A percentile compares a stretch with the other conserved stretches of the same genome.
These are phyloP conservation scores for Ephialtes manifestator DNA, from an alignment of 2,888 invertebrate genomes.

Conservation along the genomic window DNA sequence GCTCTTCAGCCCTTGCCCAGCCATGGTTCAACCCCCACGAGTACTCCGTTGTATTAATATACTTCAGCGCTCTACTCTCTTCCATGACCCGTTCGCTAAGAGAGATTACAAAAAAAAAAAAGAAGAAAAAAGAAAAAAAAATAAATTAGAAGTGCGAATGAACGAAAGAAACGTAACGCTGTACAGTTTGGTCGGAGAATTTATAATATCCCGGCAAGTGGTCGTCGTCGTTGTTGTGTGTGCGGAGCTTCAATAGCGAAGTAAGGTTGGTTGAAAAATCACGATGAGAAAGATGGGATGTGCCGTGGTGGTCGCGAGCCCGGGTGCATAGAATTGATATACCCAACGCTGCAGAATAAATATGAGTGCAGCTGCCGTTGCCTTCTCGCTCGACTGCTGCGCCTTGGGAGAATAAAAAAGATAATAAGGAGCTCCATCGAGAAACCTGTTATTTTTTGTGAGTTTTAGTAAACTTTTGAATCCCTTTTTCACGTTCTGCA, in stretches of 20 bases:
- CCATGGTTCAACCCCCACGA: constrained; percentile 49
- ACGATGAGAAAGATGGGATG: constrained; percentile 31
- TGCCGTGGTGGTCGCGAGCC: constrained; percentile 30
- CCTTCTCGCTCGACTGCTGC: constrained; percentile 41
- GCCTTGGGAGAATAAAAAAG: constrained; percentile 44
- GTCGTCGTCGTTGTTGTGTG: constrained; percentile 28
- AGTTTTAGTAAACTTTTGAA: constrained; percentile 48
- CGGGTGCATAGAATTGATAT: constrained; percentile 62
- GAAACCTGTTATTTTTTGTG: constrained; percentile 59
- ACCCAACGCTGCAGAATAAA: constrained; percentile 63
- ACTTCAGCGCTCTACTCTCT: constrained; percentile 46
- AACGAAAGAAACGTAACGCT: constrained; percentile 26
- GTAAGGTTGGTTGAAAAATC: constrained; percentile 28
- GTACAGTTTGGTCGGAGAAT: constrained; percentile 30
- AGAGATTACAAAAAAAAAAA: constrained; percentile 1
- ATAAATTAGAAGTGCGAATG: constrained; percentile 8
- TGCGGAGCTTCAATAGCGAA: constrained; percentile 29
- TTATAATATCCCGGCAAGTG: constrained; percentile 50
- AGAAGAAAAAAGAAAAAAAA: neutral
- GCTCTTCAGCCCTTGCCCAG: constrained; percentile 43
- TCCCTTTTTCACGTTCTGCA: constrained; percentile 21
- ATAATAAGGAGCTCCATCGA: constrained; percentile 42
- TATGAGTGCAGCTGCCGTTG: constrained; percentile 65
- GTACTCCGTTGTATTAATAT: constrained; percentile 59
- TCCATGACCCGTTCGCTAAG: constrained; percentile 17